Base-by-base conservation (phyloP, 2,797 vertebrate genomes). In the Ctenosaura bakeri region DNA sequence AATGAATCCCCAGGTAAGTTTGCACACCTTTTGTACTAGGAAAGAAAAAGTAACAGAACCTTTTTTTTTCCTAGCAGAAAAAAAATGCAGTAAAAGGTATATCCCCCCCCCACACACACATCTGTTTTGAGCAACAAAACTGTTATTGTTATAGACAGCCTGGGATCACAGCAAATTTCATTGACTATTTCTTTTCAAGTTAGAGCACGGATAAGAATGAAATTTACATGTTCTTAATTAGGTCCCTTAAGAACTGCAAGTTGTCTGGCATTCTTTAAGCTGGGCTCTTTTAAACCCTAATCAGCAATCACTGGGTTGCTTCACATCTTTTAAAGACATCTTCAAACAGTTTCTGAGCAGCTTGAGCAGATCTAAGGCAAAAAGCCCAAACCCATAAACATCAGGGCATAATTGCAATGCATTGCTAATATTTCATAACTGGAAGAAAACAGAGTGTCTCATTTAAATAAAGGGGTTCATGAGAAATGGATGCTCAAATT, bases 221-320 rank as follows among this genome's bases (percentile, higher is more conserved):
- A 88, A 90, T 93, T 56, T 93, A 29, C 22, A 52, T 93, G 91
- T 73, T 93, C 89, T 91, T 96, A 92, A 94, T 93, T 95, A 88
- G 62, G 35, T 95, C 88, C 88, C 92, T 8, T 76, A 94, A 93
- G 93, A 90, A 84, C 24, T 94, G 2, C 20, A 82, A 88, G 8
- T 90, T 69, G 12, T 90, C 77, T 92, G 76, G 56, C 4, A 35
- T 84, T 94, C 35, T 92, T 91, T 38, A 93, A 91, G 22, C 42
- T 87, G 16, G 88, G 50, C 35, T 79, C 38, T 88, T 95, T 86
- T 38, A 69, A 94, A 16, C 4, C 62, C 13, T 84, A 85, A 69
- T 91, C 78, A 81, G 4, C 81, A 91, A 83, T 54, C 77, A 64
- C 6, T 81, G 24, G 26, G 50, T 94, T 90, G 64, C 92, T 95